Evolutionary conservation across 2,797 vertebrate genomes (phyloP).

Genomic region (Argyrosomus regius): DNA sequence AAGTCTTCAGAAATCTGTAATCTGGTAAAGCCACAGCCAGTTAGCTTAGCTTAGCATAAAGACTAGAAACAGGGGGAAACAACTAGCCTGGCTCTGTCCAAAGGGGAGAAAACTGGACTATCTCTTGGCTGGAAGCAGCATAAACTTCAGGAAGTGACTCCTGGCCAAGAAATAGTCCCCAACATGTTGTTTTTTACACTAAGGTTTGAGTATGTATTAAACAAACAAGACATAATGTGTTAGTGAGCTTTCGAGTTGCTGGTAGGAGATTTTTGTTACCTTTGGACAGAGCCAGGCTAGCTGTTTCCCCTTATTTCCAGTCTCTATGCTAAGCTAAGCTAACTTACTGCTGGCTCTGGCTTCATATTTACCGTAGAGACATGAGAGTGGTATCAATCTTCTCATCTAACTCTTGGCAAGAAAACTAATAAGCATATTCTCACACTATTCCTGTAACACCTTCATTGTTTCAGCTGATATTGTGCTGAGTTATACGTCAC

Average conservation of each 20-base stretch:
- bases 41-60: slow-evolving; percentile 5
- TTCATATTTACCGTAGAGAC: neutral
- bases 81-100: neutral
- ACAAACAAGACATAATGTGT: neutral
- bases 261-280: neutral
- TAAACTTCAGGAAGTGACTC: neutral
- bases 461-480: neutral
- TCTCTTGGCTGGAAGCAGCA: no score
- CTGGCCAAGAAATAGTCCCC: neutral
- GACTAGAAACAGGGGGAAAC: neutral
- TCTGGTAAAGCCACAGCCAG: neutral
- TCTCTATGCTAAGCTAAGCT: slow-evolving; percentile 19
- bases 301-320: neutral
- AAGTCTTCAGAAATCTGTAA: no score
- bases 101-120: neutral
- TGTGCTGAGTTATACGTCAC: neutral
- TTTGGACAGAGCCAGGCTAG: neutral
- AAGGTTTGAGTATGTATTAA: no score
- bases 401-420: no score
- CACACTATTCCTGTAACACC: neutral
- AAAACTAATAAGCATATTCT: neutral
- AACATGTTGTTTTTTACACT: neutral
- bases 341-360: neutral
- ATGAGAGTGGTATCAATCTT: neutral
- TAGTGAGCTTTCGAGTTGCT: neutral